Conservation (phyloP, 1,140 invertebrate genomes). For the Drosophila murphyi region DNA sequence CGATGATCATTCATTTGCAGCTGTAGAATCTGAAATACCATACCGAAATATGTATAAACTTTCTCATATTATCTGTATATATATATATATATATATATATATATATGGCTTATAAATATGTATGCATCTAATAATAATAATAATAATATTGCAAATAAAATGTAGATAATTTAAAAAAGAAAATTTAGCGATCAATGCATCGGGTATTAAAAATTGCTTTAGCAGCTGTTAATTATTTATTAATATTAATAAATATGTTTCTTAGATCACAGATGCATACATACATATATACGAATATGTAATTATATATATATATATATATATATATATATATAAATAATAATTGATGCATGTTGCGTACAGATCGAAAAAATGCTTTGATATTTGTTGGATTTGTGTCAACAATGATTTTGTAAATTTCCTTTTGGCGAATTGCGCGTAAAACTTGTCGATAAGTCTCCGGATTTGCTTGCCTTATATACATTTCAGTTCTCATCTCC, state of each 20-base stretch:
- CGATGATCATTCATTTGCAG: constrained; percentile 97
- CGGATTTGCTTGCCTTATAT: constrained; percentile 91
- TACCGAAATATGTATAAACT: background rate
- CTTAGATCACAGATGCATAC: constrained; percentile 1
- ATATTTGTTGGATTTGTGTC: constrained; percentile 92
- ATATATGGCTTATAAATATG: background rate
- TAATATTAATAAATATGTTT: background rate
- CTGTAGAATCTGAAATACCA: constrained; percentile 68
- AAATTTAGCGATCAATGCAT: too few species aligned
- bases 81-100: too few species aligned
- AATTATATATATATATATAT: too few species aligned
- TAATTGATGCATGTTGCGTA: constrained; percentile 76
- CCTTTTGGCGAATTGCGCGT: constrained; percentile 91
- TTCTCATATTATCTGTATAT: background rate
- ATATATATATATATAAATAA: background rate
- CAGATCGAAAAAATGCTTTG: constrained; percentile 91
- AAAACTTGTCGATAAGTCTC: constrained; percentile 91
- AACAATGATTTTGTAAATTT: constrained; percentile 93
- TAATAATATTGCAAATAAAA: background rate
- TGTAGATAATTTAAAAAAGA: background rate
- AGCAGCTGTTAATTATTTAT: too few species aligned
- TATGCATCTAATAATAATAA: background rate
- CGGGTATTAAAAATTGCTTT: too few species aligned
- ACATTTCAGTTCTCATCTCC: constrained; percentile 91
- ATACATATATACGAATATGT: background rate